Percentiles rank a stretch among this genome's conserved stretches.
Evolutionary conservation across 2,888 invertebrate genomes (phyloP).

Genomic region (Micoletzkya japonica): DNA sequence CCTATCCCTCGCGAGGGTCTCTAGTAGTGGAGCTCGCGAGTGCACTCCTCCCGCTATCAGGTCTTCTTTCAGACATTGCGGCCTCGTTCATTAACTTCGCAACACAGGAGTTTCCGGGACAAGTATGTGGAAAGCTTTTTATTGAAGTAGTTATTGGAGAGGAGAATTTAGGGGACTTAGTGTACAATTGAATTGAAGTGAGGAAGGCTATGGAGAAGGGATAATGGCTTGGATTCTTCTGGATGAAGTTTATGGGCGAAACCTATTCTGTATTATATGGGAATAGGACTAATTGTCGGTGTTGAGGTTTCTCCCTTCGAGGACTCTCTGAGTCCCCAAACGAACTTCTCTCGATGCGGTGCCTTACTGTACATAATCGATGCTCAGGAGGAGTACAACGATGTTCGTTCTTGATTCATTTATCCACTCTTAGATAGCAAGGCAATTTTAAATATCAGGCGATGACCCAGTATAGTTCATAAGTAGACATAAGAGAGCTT

Average conservation of each 20-base stretch:
- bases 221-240: background rate
- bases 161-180: too few species aligned
- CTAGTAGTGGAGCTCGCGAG: background rate
- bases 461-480: too few species aligned
- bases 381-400: slow-evolving; percentile 70
- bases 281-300: background rate
- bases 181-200: too few species aligned
- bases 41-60: background rate
- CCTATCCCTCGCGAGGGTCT: too few species aligned
- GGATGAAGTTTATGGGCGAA: too few species aligned
- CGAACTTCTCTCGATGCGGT: slow-evolving; percentile 94
- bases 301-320: slow-evolving; percentile 81
- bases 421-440: background rate
- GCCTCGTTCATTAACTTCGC: slow-evolving; percentile 98
- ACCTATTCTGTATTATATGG: too few species aligned
- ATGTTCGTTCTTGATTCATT: background rate
- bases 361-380: slow-evolving; percentile 98
- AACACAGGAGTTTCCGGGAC: slow-evolving; percentile 99
- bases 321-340: slow-evolving; percentile 89
- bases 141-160: background rate
- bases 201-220: background rate
- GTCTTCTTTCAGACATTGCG: slow-evolving; percentile 77
- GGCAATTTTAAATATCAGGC: background rate
- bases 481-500: too few species aligned
- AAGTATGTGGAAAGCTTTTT: slow-evolving; percentile 71